Evolutionary conservation across 2,797 vertebrate species (phyloP).

Genomic region (Falco naumanni): DNA sequence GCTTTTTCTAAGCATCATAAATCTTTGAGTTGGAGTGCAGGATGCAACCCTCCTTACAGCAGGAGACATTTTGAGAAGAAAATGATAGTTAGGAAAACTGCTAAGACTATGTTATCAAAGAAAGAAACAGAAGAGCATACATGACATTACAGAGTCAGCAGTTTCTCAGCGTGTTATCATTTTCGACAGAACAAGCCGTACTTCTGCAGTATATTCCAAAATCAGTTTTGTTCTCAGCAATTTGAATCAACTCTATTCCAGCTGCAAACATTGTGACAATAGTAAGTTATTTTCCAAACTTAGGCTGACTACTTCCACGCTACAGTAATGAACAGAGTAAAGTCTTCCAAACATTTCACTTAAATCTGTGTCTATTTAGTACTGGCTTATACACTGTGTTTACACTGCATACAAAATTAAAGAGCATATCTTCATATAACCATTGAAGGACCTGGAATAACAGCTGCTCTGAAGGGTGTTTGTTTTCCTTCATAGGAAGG

Average conservation of each 20-base stretch:
- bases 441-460: background rate
- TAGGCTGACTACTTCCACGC: background rate
- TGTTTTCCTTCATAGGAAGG: background rate
- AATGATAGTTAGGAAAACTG: background rate
- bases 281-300: background rate
- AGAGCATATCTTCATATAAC: background rate
- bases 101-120: background rate
- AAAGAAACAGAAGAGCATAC: background rate
- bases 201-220: background rate
- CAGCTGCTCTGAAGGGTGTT: background rate
- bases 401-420: background rate
- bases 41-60: background rate
- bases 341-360: background rate
- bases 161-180: background rate
- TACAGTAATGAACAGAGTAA: background rate
- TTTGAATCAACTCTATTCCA: background rate
- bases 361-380: background rate
- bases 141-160: background rate
- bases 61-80: background rate
- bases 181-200: background rate
- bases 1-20: background rate
- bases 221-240: background rate
- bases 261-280: background rate
- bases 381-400: background rate
- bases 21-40: background rate